These are phyloP conservation scores for Lithophane semibrunnea DNA, from an alignment of 2,888 invertebrate species.

Conservation along the genomic window DNA sequence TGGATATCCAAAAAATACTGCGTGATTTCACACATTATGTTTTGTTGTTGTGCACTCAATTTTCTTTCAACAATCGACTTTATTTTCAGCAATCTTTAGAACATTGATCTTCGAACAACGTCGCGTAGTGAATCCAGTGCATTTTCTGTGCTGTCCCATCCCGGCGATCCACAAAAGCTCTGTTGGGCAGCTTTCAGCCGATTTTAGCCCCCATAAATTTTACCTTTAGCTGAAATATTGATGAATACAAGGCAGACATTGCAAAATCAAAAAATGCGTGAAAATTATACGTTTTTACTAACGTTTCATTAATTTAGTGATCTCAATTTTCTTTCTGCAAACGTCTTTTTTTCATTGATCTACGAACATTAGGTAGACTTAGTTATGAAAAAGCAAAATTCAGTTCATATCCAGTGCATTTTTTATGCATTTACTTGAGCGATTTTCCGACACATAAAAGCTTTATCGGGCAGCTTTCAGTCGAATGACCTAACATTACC, in stretches of 20 bases:
- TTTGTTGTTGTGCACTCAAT: background rate
- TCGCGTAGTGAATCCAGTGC: background rate
- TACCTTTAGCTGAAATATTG: background rate
- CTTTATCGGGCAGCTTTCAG: constrained; percentile 87
- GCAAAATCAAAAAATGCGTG: background rate
- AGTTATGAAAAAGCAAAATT: background rate
- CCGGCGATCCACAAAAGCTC: constrained; percentile 81
- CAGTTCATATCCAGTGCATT: background rate
- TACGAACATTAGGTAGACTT: background rate
- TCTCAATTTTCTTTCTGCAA: background rate
- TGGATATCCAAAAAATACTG: background rate
- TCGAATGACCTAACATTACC: constrained; percentile 88
- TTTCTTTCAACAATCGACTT: background rate
- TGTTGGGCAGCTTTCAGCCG: constrained; percentile 87
- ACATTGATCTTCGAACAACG: background rate
- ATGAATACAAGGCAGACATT: background rate
- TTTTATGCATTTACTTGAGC: constrained; percentile 34
- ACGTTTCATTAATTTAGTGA: background rate
- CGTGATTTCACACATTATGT: background rate
- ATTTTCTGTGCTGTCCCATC: constrained; percentile 60
- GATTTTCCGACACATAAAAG: constrained; percentile 75
- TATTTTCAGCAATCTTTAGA: background rate
- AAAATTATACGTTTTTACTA: background rate
- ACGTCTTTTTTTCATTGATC: too few species aligned
- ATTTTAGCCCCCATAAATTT: constrained; percentile 83